Evolutionary conservation across 1,140 invertebrate genomes (phyloP), one percentile per base, ranked within the genome.

Genomic region (Brachionus rubens): DNA sequence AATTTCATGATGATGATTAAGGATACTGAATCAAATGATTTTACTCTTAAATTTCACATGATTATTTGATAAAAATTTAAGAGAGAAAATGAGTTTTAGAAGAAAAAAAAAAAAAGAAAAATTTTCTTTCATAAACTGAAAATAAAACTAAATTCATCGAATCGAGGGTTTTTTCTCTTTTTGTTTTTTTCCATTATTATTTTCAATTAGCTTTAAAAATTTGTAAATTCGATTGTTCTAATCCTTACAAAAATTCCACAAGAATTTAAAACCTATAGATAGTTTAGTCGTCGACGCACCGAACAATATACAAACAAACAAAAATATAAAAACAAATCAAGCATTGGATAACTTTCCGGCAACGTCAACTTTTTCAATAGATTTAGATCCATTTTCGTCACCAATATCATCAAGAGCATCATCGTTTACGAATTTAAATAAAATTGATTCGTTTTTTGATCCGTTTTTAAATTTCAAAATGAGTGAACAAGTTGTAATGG

Each of bases 341-440:
- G 40, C 19, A 26, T 65, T 65, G 40, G 40, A 43, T 4, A 41
- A 24, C 16, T 30, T 43, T 65, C 40, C 59, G 24, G 19, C 40
- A 19, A 65, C 40, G 21, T 43, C 59, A 65, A 65, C 59, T 21
- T 65, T 65, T 28, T 65, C 59, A 5, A 65, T 65, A 65, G 59
- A 65, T 26, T 30, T 65, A 65, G 59, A 65, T 36, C 59, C 59
- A 10, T 65, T 65, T 65, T 65, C 59, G 12, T 65, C 59, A 43
- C 30, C 59, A 19, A 41, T 36, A 19, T 43, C 36, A 19, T 43
- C 59, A 19, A 24, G 19, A 24, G 41, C 59, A 19, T 26, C 41
- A 21, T 65, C 59, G 7, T 65, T 43, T 24, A 65, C 59, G 19
- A 65, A 65, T 43, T 43, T 28, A 4, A 43, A 43, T 10, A n/a